Evolutionary conservation across 2,113 vertebrate genomes (phyloP).

Genomic region (Narcine bancroftii): DNA sequence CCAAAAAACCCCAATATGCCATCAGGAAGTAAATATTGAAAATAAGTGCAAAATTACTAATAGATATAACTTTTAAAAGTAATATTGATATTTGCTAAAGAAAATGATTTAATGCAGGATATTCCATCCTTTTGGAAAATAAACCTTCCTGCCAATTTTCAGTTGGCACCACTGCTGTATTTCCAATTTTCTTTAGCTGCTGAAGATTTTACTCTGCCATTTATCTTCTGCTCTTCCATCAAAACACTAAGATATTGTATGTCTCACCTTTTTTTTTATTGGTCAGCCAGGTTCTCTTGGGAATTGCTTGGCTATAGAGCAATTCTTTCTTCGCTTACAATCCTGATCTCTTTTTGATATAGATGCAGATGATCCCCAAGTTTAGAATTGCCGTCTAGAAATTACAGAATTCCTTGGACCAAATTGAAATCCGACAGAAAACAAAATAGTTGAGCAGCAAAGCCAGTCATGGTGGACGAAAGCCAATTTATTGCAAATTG

Average conservation of each 20-base stretch:
- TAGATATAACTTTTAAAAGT: background rate
- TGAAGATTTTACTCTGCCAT: constrained; percentile 11
- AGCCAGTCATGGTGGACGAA: background rate
- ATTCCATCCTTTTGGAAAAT: background rate
- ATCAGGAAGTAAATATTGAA: background rate
- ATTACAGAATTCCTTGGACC: background rate
- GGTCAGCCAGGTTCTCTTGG: constrained; percentile 9
- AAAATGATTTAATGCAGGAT: background rate
- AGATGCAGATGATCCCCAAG: no score
- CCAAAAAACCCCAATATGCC: background rate
- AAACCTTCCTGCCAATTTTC: constrained; percentile 17
- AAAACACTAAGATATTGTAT: constrained; percentile 16
- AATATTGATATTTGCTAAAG: background rate
- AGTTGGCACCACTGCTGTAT: constrained; percentile 25
- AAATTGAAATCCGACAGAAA: background rate
- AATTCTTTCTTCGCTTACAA: background rate
- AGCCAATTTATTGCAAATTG: background rate
- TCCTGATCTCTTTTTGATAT: background rate
- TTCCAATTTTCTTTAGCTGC: constrained; percentile 33
- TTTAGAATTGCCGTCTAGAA: background rate
- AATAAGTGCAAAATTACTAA: background rate
- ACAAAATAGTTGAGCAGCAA: background rate
- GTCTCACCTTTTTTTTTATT: constrained; percentile 35
- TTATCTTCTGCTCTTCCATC: constrained; percentile 21
- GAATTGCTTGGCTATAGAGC: background rate